Percentiles rank a stretch among this genome's conserved stretches.
These are phyloP conservation scores for Hypsibius dujardini DNA, from an alignment of 1,140 invertebrate genomes.

Conservation along the genomic window DNA sequence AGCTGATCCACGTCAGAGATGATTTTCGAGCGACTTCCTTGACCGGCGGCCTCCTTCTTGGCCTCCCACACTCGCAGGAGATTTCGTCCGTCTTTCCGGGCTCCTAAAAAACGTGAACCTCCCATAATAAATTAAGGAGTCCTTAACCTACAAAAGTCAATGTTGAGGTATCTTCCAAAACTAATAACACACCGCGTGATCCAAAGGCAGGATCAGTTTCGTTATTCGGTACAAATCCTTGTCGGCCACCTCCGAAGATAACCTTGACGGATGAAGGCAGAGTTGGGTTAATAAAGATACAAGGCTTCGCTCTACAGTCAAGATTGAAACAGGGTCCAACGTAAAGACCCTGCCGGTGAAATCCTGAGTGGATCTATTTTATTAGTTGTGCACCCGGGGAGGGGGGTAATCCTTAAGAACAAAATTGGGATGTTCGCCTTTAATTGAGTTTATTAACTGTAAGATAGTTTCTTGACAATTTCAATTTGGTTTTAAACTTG, in stretches of 20 bases:
- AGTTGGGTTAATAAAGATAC: too few relatives aligned
- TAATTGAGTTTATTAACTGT: too few relatives aligned
- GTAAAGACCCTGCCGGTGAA: too few relatives aligned
- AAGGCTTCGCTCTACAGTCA: too few relatives aligned
- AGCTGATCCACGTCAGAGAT: constrained; percentile 27
- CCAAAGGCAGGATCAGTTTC: neutral
- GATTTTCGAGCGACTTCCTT: constrained; percentile 24
- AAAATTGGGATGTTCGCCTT: too few relatives aligned
- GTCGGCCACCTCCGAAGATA: constrained; percentile 19
- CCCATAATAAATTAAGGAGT: constrained; percentile 10
- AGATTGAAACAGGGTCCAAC: too few relatives aligned
- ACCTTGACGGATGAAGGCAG: neutral
- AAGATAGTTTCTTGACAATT: too few relatives aligned
- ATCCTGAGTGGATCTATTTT: too few relatives aligned
- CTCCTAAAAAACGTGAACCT: constrained; percentile 17
- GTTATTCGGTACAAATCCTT: constrained; percentile 18
- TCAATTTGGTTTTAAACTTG: too few relatives aligned
- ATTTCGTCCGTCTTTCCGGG: constrained; percentile 24
- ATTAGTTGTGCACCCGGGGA: too few relatives aligned
- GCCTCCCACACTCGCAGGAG: constrained; percentile 28
- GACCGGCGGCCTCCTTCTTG: constrained; percentile 24
- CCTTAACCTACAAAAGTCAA: constrained; percentile 20
- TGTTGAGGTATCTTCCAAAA: neutral
- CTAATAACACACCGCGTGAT: neutral
- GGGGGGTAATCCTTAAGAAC: too few relatives aligned